Percentiles rank a stretch among this genome's conserved stretches.
Evolutionary conservation across 2,113 vertebrate genomes (phyloP).

Genomic region (Clarias macrocephalus): DNA sequence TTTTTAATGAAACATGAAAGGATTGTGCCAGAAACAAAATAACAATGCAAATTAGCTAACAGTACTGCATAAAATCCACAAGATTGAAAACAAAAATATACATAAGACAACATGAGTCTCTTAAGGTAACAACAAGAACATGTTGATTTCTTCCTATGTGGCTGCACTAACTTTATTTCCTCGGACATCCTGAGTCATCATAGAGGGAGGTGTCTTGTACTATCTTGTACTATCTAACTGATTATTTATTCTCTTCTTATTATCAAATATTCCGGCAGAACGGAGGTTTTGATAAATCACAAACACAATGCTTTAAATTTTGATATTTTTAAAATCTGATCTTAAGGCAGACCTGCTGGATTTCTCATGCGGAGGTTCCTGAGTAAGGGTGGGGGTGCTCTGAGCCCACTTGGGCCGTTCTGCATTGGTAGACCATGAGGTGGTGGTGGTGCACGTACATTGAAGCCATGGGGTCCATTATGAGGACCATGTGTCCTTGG

Average conservation of each 20-base stretch:
- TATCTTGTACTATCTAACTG: not conserved
- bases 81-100: conserved; percentile 8
- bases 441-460: not conserved
- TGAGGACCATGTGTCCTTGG: conserved; percentile 8
- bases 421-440: conserved; percentile 46
- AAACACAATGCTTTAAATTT: not conserved
- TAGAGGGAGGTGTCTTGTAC: conserved; percentile 23
- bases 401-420: conserved; percentile 36
- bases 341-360: conserved; percentile 58
- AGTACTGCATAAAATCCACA: not conserved
- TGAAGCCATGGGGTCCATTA: conserved; percentile 40
- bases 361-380: conserved; percentile 64
- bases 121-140: conserved; percentile 1
- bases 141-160: not conserved
- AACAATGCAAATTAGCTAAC: too few relatives aligned
- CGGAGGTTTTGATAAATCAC: not conserved
- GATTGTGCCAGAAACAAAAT: not conserved
- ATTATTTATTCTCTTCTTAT: not conserved
- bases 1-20: conserved; percentile 13
- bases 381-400: conserved; percentile 59
- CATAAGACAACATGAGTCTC: conserved; percentile 3
- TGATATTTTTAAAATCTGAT: not conserved
- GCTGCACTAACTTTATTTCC: not conserved
- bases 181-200: conserved; percentile 16
- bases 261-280: not conserved